Conservation (phyloP, 37 sponge, comb jelly and placozoan genomes). For the Amphimedon queenslandica region DNA sequence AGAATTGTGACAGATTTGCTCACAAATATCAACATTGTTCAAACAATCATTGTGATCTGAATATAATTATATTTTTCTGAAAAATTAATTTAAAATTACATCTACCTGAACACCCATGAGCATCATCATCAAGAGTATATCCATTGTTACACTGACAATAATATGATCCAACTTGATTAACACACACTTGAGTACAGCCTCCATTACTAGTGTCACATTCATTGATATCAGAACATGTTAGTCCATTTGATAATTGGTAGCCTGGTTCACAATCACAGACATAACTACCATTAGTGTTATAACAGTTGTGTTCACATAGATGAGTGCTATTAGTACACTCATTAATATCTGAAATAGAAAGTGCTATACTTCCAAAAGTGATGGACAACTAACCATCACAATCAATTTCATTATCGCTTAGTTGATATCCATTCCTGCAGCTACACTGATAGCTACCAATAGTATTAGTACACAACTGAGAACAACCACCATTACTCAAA, state of each 20-base stretch:
- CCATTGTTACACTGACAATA: constrained; percentile 28
- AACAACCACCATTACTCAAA: neutral
- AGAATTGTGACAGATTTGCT: constrained; percentile 12
- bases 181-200: constrained; percentile 35
- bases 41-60: constrained; percentile 41
- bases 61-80: neutral
- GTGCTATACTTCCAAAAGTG: neutral
- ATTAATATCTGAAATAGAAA: constrained; percentile 41
- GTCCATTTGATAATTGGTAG: constrained; percentile 5
- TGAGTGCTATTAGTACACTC: constrained; percentile 42
- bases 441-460: constrained; percentile 29
- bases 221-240: constrained; percentile 32
- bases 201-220: constrained; percentile 31
- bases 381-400: constrained; percentile 9
- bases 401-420: constrained; percentile 2
- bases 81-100: neutral
- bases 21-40: constrained; percentile 18
- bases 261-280: constrained; percentile 46
- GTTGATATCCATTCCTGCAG: constrained; percentile 16
- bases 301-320: constrained; percentile 37
- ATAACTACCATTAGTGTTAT: constrained; percentile 36
- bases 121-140: constrained; percentile 9
- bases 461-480: constrained; percentile 27
- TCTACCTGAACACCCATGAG: constrained; percentile 16
- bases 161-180: constrained; percentile 15